Conservation (phyloP, 2,113 vertebrate species). For the Tenrec ecaudatus region DNA sequence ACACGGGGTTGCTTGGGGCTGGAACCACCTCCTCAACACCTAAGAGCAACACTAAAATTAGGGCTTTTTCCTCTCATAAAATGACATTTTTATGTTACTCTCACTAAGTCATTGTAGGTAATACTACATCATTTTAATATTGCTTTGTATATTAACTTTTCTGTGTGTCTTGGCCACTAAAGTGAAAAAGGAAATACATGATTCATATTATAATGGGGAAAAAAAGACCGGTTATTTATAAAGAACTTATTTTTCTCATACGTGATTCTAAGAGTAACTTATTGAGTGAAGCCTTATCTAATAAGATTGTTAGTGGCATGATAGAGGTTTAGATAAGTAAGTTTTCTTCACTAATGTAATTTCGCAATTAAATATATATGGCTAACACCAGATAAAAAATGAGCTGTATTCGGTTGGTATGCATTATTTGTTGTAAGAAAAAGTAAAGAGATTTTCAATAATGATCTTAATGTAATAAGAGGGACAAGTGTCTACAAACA, state of each 20-base stretch:
- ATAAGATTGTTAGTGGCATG: neutral
- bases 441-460: neutral
- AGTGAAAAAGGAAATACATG: neutral
- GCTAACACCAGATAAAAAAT: neutral
- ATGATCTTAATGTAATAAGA: neutral
- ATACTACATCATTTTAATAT: neutral
- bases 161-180: constrained; percentile 4
- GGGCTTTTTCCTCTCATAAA: neutral
- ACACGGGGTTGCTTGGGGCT: neutral
- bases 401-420: neutral
- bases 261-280: constrained; percentile 9
- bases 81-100: too few relatives aligned
- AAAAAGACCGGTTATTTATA: neutral
- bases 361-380: neutral
- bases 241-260: neutral
- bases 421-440: neutral
- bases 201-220: neutral
- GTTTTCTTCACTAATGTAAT: neutral
- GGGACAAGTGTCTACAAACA: neutral
- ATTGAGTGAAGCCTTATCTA: neutral
- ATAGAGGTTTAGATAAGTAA: neutral
- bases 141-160: constrained; percentile 29
- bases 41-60: neutral
- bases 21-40: too few relatives aligned
- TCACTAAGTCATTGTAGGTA: constrained; percentile 13